Evolutionary conservation across 1,140 invertebrate genomes (phyloP).

Genomic region (Psix sp.): DNA sequence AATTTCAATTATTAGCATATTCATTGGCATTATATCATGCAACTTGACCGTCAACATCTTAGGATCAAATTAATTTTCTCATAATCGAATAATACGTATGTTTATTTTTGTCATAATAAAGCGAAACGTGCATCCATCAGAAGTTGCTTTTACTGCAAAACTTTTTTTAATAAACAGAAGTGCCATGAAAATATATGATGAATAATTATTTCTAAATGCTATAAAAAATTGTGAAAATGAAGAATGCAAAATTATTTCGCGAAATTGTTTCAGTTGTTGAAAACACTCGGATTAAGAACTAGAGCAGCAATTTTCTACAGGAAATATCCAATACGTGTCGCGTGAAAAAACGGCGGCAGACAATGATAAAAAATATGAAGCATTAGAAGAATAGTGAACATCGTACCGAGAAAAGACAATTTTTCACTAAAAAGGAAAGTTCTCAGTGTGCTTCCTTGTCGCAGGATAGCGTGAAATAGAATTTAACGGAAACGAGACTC

Average conservation of each 20-base stretch:
- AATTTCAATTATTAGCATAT: too few relatives aligned
- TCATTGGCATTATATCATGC: too few relatives aligned
- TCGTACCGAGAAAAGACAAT: conserved; percentile 12
- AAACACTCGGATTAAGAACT: conserved; percentile 21
- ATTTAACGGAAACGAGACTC: conserved; percentile 57
- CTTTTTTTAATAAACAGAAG: too few relatives aligned
- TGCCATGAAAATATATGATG: too few relatives aligned
- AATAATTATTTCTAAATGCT: too few relatives aligned
- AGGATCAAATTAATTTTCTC: too few relatives aligned
- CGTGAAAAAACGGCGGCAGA: conserved; percentile 7
- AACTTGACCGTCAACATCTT: too few relatives aligned
- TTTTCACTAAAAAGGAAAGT: conserved; percentile 33
- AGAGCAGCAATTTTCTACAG: conserved; percentile 29
- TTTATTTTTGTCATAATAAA: too few relatives aligned
- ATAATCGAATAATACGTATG: too few relatives aligned
- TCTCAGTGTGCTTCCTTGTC: conserved; percentile 22
- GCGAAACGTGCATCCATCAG: too few relatives aligned
- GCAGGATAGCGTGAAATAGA: conserved; percentile 50
- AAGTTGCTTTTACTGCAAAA: too few relatives aligned
- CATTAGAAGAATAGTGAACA: conserved; percentile 22
- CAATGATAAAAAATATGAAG: conserved; percentile 32
- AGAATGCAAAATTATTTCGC: conserved; percentile 4
- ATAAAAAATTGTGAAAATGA: neutral
- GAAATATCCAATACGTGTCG: conserved; percentile 15
- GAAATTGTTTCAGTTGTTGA: conserved; percentile 6